These are phyloP conservation scores for Urophycis tenuis DNA, from an alignment of 2,797 vertebrate genomes.

Conservation along the genomic window DNA sequence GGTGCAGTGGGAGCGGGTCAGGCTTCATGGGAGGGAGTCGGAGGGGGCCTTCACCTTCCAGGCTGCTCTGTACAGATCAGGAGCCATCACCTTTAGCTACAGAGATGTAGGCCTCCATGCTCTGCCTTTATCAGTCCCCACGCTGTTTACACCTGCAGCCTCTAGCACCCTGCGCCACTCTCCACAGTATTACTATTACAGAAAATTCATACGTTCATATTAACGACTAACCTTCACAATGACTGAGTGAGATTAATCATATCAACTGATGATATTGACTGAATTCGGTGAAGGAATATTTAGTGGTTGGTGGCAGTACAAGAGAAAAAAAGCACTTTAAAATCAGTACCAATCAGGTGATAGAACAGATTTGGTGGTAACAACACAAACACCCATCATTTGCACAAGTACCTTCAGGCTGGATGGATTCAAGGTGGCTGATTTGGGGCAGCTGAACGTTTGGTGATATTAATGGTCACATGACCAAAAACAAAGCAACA, in stretches of 20 bases:
- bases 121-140: too few species aligned
- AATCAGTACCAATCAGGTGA: background rate
- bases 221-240: background rate
- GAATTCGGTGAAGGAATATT: background rate
- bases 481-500: background rate
- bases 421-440: too few species aligned
- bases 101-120: constrained; percentile 72
- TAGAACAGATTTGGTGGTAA: too few species aligned
- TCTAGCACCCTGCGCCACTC: background rate
- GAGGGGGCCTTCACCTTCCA: constrained; percentile 91
- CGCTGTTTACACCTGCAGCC: background rate
- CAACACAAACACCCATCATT: too few species aligned
- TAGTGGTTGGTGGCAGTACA: too few species aligned
- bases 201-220: background rate
- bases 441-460: too few species aligned
- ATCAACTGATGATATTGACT: background rate
- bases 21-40: constrained; percentile 79
- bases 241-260: background rate
- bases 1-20: constrained; percentile 90
- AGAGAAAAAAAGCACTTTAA: background rate
- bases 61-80: constrained; percentile 76
- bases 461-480: background rate
- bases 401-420: too few species aligned
- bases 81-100: constrained; percentile 86
- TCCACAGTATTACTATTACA: background rate